Base-by-base conservation (phyloP, 2,888 invertebrate genomes). In the Lymantria monacha region DNA sequence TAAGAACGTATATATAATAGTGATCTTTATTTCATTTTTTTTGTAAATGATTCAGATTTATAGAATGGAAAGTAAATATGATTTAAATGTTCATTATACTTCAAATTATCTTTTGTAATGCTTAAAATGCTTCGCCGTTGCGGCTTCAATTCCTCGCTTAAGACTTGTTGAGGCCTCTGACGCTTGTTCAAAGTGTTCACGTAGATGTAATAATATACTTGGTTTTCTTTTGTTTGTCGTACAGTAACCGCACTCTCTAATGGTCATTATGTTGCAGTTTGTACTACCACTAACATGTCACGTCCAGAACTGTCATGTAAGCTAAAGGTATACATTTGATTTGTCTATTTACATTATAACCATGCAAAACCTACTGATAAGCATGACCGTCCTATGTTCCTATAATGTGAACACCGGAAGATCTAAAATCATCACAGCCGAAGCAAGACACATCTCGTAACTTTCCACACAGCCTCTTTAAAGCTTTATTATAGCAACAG, bases 251-350 rank as follows among this genome's bases (percentile, higher is more conserved):
- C 91, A 91, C 89, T 88, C 78, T 86, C 89, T 91, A 91, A 91
- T 91, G 89, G 90, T 90, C 87, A 87, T 91, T 91, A 90, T 90
- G 91, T 91, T 91, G 91, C 91, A 90, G 91, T 91, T 88, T 90
- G 89, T 90, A 86, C 90, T 87, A 88, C 90, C 89, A 91, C 90
- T 90, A 91, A 91, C 90, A 89, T 91, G 89, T 91, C 88, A 91
- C 90, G 88, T 88, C 89, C 90, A 88, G 90, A 90, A 87, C 86
- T 91, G 90, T 89, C 89, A 89, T 91, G 90, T 90, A 88, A 88
- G 89, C 90, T 90, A 87, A 89, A 91, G 90, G 90, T 90, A 89
- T 89, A 85, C 85, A 77, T 87, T 87, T 85, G 83, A 85, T 90
- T 88, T 88, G 87, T 85, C 85, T 89, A 83, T 85, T 86, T 88